Evolutionary conservation across 1,140 invertebrate genomes (phyloP).

Genomic region (Drosophila neocordata): DNA sequence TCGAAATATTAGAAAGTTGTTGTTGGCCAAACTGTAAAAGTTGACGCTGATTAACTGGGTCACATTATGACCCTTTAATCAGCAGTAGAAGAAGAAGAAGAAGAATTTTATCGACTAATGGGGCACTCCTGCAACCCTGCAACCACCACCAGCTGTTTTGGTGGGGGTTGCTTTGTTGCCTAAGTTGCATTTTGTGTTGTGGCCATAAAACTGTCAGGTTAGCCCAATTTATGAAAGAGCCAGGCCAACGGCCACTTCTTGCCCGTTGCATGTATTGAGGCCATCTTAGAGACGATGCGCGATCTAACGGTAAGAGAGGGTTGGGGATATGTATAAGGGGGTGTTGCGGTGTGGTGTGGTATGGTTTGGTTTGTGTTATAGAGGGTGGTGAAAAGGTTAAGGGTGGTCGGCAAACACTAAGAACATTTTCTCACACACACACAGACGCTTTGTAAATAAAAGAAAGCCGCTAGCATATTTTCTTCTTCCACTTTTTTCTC

Average conservation of each 20-base stretch:
- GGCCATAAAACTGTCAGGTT: constrained; percentile 68
- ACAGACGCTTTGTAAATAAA: constrained; percentile 16
- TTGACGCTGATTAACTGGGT: constrained; percentile 27
- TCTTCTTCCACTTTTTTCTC: too few relatives aligned
- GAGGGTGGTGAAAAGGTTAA: constrained; percentile 19
- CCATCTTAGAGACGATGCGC: constrained; percentile 17
- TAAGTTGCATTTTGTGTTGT: constrained; percentile 44
- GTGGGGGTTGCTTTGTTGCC: constrained; percentile 27
- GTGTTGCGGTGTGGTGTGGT: background rate
- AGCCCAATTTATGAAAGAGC: constrained; percentile 63
- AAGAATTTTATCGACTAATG: constrained; percentile 34
- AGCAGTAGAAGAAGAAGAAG: too few relatives aligned
- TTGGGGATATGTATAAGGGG: too few relatives aligned
- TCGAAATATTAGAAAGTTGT: constrained; percentile 8
- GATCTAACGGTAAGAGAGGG: too few relatives aligned
- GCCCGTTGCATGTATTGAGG: constrained; percentile 39
- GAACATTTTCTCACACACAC: constrained; percentile 44
- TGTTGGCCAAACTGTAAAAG: background rate
- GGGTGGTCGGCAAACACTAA: constrained; percentile 14
- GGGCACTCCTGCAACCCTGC: constrained; percentile 13
- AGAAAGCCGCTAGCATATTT: constrained; percentile 29
- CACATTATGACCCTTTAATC: constrained; percentile 40
- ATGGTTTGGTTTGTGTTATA: background rate
- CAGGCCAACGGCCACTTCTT: background rate
- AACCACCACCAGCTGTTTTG: constrained; percentile 27